Conservation (phyloP, 23 tunicate genomes). For the Halocynthia aurantium region DNA sequence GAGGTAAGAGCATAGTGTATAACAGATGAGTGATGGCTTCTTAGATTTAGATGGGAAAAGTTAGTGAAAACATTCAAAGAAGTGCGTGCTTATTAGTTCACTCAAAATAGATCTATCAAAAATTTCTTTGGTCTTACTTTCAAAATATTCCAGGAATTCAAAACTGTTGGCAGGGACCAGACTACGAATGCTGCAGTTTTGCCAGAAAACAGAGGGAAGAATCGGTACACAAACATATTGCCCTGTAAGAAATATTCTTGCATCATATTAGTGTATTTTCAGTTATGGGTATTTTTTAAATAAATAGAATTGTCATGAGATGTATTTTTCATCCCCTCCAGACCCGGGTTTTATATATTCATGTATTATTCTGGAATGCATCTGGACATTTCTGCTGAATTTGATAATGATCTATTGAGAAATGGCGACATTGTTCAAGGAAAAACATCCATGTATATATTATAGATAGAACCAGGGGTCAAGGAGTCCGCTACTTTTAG, state of each 20-base stretch:
- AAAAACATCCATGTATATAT: no score
- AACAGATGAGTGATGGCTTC: no score
- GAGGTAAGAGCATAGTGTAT: constrained; percentile 50
- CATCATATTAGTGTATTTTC: neutral
- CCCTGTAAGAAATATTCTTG: constrained; percentile 44
- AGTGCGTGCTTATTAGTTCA: no score
- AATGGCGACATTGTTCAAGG: no score
- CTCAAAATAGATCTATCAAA: neutral
- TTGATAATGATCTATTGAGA: no score
- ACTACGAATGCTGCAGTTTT: constrained; percentile 43
- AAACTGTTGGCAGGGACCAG: constrained; percentile 78
- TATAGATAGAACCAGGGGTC: no score
- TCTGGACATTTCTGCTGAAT: no score
- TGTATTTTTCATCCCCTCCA: neutral
- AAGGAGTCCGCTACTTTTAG: no score
- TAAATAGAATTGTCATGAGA: neutral
- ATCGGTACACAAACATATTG: constrained; percentile 91
- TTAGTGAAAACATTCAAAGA: neutral
- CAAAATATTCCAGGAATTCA: constrained; percentile 57
- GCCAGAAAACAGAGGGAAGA: constrained; percentile 83
- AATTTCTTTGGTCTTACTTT: neutral
- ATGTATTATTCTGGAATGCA: no score
- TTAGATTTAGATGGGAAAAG: neutral
- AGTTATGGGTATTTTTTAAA: neutral
- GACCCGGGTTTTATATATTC: neutral